Base-by-base conservation (phyloP, 2,113 vertebrate genomes). In the Ploceus nigricollis region DNA sequence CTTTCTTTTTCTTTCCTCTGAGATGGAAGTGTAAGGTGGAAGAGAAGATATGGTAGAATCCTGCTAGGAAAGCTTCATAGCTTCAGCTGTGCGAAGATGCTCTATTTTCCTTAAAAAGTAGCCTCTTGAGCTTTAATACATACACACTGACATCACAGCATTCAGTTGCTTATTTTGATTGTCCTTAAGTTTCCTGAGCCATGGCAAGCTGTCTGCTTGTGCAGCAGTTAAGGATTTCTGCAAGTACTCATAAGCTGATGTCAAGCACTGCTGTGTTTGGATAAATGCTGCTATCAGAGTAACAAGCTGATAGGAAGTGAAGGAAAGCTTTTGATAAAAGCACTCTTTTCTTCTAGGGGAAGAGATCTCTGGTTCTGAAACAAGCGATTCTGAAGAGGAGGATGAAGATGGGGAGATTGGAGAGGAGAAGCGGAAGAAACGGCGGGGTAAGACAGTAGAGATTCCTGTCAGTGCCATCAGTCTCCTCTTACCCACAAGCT, bases 301-400 rank as follows among this genome's bases (percentile, higher is more conserved):
- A 33, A 57, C 6, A n/a, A 47, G 45, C 64, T 90, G 48, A 20
- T 60, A 6, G 0, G 19, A 83, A 39, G 25, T 45, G 25, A 60
- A 75, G 39, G 60, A 66, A 28, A 71, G 28, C 8, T 1, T 47
- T 24, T 69, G 7, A 56, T 53, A 63, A 96, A 96, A 71, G 15
- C 22, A 5, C 7, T 24, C 4, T 96, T 95, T 37, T 83, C 8
- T 97, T 96, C 44, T 70, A 99, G 99, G 99, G 45, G 99, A 99
- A 96, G 99, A 99, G 97, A 99, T 99, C 84, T 99, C 99, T 42
- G 99, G 99, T 45, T 99, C 99, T 8, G 99, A 99, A 77, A 98
- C 96, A 42, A 99, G 99, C 44, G 99, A 98, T 11, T 99, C 99
- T 82, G 99, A 99, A 79, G 99, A 99, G 20, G 98, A 99, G 75